phyloP scores from a whole-genome alignment of 2,888 invertebrate genomes.

The Orgyia antiqua region DNA sequence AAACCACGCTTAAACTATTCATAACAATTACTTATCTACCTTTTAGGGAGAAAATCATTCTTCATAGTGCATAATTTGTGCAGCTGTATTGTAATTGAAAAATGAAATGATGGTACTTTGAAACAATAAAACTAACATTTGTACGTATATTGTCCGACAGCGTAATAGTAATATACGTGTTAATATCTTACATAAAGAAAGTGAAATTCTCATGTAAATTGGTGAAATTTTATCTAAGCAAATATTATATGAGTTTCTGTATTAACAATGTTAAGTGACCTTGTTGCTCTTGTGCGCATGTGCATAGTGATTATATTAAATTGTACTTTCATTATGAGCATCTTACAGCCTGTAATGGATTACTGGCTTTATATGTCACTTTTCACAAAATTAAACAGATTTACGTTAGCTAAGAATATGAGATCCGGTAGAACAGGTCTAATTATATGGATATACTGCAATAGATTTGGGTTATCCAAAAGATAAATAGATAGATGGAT shows the following conservation, averaged over 20 bases:
- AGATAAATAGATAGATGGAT: no score
- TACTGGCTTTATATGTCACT: no score
- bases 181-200: conserved; percentile 36
- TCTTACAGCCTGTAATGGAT: no score
- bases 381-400: no score
- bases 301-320: background rate
- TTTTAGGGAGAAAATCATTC: no score
- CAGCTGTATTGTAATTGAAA: conserved; percentile 16
- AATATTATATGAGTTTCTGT: conserved; percentile 26
- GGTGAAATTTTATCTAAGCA: conserved; percentile 36
- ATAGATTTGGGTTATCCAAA: no score
- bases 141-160: conserved; percentile 15
- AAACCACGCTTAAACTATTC: no score
- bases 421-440: no score
- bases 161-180: conserved; percentile 28
- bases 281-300: conserved; percentile 11
- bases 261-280: conserved; percentile 20
- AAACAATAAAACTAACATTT: conserved; percentile 22
- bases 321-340: background rate
- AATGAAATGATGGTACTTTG: conserved; percentile 17
- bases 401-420: no score
- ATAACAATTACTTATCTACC: no score
- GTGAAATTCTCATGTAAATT: conserved; percentile 42
- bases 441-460: no score
- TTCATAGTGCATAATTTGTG: no score